A percentile compares a stretch with the other conserved stretches of the same genome.
These are phyloP conservation scores for Bimastos eiseni DNA, from an alignment of 2,888 invertebrate species.

Conservation along the genomic window DNA sequence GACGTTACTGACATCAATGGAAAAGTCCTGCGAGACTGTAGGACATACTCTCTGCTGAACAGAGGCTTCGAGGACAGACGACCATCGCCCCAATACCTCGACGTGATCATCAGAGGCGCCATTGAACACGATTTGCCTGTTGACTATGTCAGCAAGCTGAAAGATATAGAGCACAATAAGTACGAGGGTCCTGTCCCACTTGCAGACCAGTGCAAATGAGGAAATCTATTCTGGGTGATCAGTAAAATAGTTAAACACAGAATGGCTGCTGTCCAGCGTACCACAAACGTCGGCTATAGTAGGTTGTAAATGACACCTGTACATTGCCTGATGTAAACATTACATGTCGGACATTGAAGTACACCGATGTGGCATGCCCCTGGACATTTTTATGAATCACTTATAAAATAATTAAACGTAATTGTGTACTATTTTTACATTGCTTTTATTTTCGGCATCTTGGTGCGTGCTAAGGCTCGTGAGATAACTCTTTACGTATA, in stretches of 20 bases:
- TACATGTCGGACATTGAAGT: background rate
- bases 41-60: slow-evolving; percentile 28
- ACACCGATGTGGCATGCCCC: background rate
- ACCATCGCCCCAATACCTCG: slow-evolving; percentile 38
- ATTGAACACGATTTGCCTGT: slow-evolving; percentile 29
- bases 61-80: background rate
- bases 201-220: slow-evolving; percentile 14
- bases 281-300: background rate
- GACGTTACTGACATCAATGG: background rate
- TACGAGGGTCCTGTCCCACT: slow-evolving; percentile 25
- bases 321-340: background rate
- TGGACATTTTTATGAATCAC: no score
- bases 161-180: slow-evolving; percentile 33
- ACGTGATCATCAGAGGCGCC: slow-evolving; percentile 39
- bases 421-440: no score
- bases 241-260: background rate
- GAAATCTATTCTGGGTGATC: background rate
- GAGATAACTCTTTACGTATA: background rate
- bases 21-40: slow-evolving; percentile 18
- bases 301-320: background rate
- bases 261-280: background rate
- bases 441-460: background rate
- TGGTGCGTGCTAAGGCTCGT: background rate
- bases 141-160: slow-evolving; percentile 33
- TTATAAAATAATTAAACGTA: no score